Base-by-base conservation (phyloP, 2,888 invertebrate genomes). In the Chloroclystis v-ata region DNA sequence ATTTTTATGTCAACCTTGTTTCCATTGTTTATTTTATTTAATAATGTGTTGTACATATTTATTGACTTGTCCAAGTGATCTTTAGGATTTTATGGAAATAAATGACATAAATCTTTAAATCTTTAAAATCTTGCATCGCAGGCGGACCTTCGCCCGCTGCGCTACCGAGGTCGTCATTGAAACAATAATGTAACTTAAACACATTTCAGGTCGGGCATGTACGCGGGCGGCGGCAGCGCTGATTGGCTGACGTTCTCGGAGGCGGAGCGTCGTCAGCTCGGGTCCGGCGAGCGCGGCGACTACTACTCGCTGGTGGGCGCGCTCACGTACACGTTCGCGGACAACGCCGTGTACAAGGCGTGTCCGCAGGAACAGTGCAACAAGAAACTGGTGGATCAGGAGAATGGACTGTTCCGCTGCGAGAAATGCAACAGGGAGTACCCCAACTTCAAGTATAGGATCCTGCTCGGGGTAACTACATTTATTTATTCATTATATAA, bases 351-450 rank as follows among this genome's bases (percentile, higher is more conserved):
- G 43, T 99, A 99, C 81, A 94, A 94, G 82, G 95, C 98, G 0
- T 99, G 99, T 62, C 95, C 97, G 0, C 90, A 91, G 39, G 91
- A 93, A 1, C 92, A 92, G 41, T 99, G 99, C 80, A 97, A 98
- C 75, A 99, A 99, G 81, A 99, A 99, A 80, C 89, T 98, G 0
- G 86, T 96, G 6, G 97, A 98, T 75, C 91, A 94, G 67, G 93
- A 93, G 55, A 96, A 96, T 67, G 96, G 96, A 0, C 89, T 93
- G 70, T 99, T 92, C 80, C 90, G 97, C 42, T 99, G 99, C 78
- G 99, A 99, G 76, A 99, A 99, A 78, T 99, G 99, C 75, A 92
- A 93, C 66, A 89, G 91, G 43, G 95, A 96, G 57, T 95, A 90
- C 72, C 92, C 94, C 0, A 93, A 93, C 60, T 98, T 92, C 77